These are phyloP conservation scores for Eurypyga helias DNA, from an alignment of 2,113 vertebrate species.

Conservation along the genomic window DNA sequence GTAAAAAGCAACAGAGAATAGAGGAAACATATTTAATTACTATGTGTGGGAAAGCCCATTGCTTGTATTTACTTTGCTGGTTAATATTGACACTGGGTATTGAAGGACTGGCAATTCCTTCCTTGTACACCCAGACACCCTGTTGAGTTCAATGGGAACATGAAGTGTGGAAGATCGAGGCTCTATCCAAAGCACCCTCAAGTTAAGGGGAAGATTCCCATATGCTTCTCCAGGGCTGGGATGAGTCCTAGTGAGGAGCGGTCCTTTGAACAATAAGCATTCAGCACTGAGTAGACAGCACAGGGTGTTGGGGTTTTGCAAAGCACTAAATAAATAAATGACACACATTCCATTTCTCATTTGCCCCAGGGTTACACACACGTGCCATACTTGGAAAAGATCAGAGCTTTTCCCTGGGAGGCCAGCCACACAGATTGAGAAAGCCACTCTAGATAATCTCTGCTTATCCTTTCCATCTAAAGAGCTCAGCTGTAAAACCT, in stretches of 20 bases:
- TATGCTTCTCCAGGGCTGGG: neutral
- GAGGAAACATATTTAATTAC: neutral
- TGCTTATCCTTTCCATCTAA: neutral
- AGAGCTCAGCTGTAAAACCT: slow-evolving; percentile 12
- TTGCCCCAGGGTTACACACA: neutral
- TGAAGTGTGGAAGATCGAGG: neutral
- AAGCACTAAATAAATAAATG: slow-evolving; percentile 56
- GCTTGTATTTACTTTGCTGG: slow-evolving; percentile 14
- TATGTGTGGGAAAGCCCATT: slow-evolving; percentile 2
- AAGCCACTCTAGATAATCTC: neutral
- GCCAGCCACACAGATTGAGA: slow-evolving; percentile 40
- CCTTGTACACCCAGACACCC: neutral
- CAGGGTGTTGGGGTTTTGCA: neutral
- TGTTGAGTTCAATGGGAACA: slow-evolving; percentile 3
- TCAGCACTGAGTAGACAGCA: neutral
- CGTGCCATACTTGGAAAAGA: neutral
- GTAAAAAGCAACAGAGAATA: neutral
- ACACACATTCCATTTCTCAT: slow-evolving; percentile 33
- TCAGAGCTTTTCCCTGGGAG: slow-evolving; percentile 6
- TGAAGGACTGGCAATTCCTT: neutral
- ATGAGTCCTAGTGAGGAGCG: neutral
- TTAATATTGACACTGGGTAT: slow-evolving; percentile 1
- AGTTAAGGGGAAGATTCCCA: neutral
- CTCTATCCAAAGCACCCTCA: neutral
- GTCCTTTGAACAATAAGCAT: slow-evolving; percentile 14